Base-by-base conservation (phyloP, 2,888 invertebrate species). In the Leptinotarsa peninsularis region DNA sequence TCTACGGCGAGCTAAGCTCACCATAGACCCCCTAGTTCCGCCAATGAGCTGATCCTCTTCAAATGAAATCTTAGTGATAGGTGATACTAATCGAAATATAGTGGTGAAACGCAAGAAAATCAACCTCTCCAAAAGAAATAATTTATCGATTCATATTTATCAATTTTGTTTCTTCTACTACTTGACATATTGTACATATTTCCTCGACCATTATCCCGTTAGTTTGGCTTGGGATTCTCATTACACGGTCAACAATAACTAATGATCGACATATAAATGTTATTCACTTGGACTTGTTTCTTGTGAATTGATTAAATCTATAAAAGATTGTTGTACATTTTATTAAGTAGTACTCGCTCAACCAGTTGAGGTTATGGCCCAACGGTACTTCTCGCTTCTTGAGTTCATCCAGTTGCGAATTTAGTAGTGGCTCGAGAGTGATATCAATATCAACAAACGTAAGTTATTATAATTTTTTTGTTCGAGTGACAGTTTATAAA, bases 311-410 rank as follows among this genome's bases (percentile, higher is more conserved):
- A 17, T 18, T 63, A 10, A 27, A 63, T 43, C 27, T 33, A 63
- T 15, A 63, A 27, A 43, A 58, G 60, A 70, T 58, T 58, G 17
- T 52, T 60, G 70, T 27, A 49, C 49, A 70, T 49, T 58, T 60
- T 13, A 56, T 10, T 56, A n/a, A 18, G 56, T 52, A 69, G 33
- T 58, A 70, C 58, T 18, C 58, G 23, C 49, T 70, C 21, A 70
- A 70, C 70, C 70, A 70, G 70, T 70, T 70, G 60, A 70, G 70
- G 70, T 58, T 70, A 43, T 70, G 21, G 10, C 33, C 21, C 58
- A 70, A 70, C 70, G 70, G 70, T 70, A 70, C 70, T 43, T 43
- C 43, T 69, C 21, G 54, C 4, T 43, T 70, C 60, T 43, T 60
- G 21, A 49, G 49, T 49, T 70, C 33, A 23, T 70, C 49, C 58